These are phyloP conservation scores for Liasis olivaceus DNA, from an alignment of 2,797 vertebrate species.

Conservation along the genomic window DNA sequence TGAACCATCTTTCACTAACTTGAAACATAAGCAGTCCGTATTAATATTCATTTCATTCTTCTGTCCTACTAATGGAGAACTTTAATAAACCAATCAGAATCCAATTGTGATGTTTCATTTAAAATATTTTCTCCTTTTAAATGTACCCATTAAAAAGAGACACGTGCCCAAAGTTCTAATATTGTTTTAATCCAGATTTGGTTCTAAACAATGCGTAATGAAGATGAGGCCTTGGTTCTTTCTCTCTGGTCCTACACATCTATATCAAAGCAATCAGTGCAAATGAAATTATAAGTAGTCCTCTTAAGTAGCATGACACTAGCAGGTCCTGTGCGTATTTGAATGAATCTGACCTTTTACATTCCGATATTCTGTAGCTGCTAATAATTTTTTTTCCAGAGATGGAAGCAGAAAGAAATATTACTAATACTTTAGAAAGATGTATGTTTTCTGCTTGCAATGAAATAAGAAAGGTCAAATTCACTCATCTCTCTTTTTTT, in stretches of 20 bases:
- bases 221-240: slow-evolving; percentile 11
- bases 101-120: slow-evolving; percentile 20
- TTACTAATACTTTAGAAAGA: slow-evolving; percentile 76
- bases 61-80: not conserved
- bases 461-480: slow-evolving; percentile 80
- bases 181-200: slow-evolving; percentile 7
- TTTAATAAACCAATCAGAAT: slow-evolving; percentile 29
- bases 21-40: not conserved
- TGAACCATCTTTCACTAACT: not conserved
- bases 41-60: not conserved
- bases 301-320: slow-evolving; percentile 30
- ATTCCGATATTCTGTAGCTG: slow-evolving; percentile 53
- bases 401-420: slow-evolving; percentile 65
- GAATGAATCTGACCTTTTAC: slow-evolving; percentile 59
- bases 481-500: slow-evolving; percentile 66
- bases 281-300: slow-evolving; percentile 19
- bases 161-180: slow-evolving; percentile 22
- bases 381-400: slow-evolving; percentile 61
- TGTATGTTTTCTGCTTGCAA: slow-evolving; percentile 70
- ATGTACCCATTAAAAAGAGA: not conserved
- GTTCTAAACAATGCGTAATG: slow-evolving; percentile 1
- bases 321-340: slow-evolving; percentile 40
- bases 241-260: not conserved
- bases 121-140: not conserved
- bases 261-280: slow-evolving; percentile 25